Percentiles rank a stretch among this genome's conserved stretches.
These are phyloP conservation scores for Drosophila santomea DNA, from an alignment of 1,140 invertebrate genomes.

Conservation along the genomic window DNA sequence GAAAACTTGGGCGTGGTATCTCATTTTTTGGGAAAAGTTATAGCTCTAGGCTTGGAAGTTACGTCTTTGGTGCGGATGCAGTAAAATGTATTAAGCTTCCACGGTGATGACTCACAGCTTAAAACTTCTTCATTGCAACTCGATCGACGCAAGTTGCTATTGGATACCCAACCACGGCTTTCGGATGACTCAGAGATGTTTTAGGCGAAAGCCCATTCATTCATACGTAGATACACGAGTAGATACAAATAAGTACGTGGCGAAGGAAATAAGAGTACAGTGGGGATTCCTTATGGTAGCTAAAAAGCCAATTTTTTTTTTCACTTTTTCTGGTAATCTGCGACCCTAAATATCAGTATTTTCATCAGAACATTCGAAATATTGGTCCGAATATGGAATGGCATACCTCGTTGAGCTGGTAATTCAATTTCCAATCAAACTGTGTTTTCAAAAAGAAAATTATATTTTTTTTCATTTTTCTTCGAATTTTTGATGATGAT, in stretches of 20 bases:
- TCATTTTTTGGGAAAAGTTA: neutral
- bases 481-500: no score
- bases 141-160: constrained; percentile 42
- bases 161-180: constrained; percentile 25
- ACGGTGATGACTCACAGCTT: constrained; percentile 36
- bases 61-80: constrained; percentile 32
- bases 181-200: constrained; percentile 31
- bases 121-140: constrained; percentile 32
- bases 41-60: constrained; percentile 2
- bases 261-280: constrained; percentile 25
- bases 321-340: no score
- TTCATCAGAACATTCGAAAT: no score
- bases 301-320: no score
- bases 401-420: no score
- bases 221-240: constrained; percentile 43
- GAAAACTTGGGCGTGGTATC: constrained; percentile 19
- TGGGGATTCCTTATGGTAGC: neutral
- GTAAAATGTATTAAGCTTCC: constrained; percentile 15
- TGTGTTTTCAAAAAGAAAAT: no score
- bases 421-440: no score
- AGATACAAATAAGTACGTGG: constrained; percentile 25
- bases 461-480: no score
- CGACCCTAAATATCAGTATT: no score
- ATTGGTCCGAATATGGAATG: no score
- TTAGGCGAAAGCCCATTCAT: constrained; percentile 50